phyloP scores from a whole-genome alignment of 1,140 invertebrate species.

The Drosophila insularis region DNA sequence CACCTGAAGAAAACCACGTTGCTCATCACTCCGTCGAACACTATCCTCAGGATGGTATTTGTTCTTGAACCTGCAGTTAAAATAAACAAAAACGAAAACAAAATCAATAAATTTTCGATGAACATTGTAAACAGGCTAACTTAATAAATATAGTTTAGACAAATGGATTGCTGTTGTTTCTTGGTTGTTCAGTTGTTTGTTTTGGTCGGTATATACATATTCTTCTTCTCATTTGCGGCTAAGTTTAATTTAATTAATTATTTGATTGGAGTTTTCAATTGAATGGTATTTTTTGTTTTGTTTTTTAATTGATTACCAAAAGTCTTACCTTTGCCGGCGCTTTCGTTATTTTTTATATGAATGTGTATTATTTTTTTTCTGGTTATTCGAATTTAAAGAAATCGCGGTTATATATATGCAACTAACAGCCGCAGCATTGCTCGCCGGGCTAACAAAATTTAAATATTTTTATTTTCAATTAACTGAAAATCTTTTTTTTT shows the following conservation, averaged over 20 bases:
- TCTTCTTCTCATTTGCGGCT: neutral
- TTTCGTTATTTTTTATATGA: constrained; percentile 55
- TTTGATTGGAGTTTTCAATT: constrained; percentile 33
- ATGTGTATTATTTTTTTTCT: constrained; percentile 49
- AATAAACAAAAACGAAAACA: constrained; percentile 12
- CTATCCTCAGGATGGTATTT: constrained; percentile 99
- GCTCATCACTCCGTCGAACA: constrained; percentile 94
- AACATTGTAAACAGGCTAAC: no score
- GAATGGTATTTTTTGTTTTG: constrained; percentile 37
- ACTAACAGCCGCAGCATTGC: constrained; percentile 81
- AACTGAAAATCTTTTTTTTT: neutral
- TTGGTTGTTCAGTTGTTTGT: constrained; percentile 6
- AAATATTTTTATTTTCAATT: constrained; percentile 34
- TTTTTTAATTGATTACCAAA: constrained; percentile 59
- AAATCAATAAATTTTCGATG: neutral
- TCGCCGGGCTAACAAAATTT: constrained; percentile 78
- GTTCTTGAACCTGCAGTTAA: constrained; percentile 94
- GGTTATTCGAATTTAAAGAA: constrained; percentile 72
- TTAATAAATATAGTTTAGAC: neutral
- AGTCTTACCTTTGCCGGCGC: constrained; percentile 70
- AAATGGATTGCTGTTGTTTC: constrained; percentile 3
- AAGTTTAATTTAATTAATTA: neutral
- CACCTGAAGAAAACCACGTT: constrained; percentile 91
- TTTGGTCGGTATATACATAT: constrained; percentile 17
- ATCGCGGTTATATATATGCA: constrained; percentile 76